Conservation (phyloP, 2,888 invertebrate species). For the Leptinotarsa peninsularis region DNA sequence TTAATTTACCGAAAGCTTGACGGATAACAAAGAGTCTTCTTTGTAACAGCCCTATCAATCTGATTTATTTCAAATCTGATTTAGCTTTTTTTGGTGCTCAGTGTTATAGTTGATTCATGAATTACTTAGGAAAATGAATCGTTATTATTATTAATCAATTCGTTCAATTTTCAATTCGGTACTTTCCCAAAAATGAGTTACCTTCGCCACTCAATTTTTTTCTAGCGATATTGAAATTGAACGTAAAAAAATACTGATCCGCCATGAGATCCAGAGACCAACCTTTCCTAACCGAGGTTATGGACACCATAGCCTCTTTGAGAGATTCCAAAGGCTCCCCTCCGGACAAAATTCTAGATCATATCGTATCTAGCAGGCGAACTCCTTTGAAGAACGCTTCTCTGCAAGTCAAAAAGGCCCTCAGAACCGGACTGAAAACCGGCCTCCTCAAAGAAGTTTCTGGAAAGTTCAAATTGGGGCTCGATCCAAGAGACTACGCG, state of each 20-base stretch:
- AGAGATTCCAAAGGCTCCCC: slow-evolving; percentile 32
- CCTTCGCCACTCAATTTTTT: not conserved
- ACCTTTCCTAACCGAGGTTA: slow-evolving; percentile 24
- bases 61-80: too few species aligned
- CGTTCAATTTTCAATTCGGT: not conserved
- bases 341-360: slow-evolving; percentile 26
- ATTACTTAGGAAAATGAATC: too few species aligned
- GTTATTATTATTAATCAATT: too few species aligned
- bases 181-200: not conserved
- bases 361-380: slow-evolving; percentile 17
- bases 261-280: slow-evolving; percentile 13
- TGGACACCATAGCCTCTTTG: slow-evolving; percentile 35
- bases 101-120: too few species aligned
- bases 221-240: not conserved
- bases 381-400: slow-evolving; percentile 19
- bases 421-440: slow-evolving; percentile 25
- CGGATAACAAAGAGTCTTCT: too few species aligned
- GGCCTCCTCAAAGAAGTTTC: slow-evolving; percentile 28
- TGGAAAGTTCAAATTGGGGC: slow-evolving; percentile 31
- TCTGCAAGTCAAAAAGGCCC: slow-evolving; percentile 27
- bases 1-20: too few species aligned
- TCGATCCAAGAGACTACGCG: slow-evolving; percentile 23
- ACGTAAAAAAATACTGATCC: not conserved
- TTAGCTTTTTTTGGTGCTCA: too few species aligned
- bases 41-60: too few species aligned